Percentiles rank a stretch among this genome's conserved stretches.
Conservation (phyloP, 2,888 invertebrate genomes). For the Chironomus tentans region DNA sequence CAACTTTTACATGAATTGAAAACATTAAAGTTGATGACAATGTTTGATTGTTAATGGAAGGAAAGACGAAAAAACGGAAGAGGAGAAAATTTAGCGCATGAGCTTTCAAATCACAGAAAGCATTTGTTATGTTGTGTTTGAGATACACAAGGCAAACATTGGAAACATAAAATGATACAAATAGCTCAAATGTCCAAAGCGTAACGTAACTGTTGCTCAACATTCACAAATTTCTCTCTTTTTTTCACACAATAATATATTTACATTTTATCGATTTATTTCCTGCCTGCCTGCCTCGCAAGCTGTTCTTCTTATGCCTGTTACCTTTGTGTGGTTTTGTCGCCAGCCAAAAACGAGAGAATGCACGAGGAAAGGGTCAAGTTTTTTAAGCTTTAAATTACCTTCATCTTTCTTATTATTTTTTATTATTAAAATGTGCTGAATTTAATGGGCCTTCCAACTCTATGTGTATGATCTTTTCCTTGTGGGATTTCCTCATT, state of each 20-base stretch:
- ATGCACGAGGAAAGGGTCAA: neutral
- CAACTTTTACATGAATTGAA: too few relatives aligned
- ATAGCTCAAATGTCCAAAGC: neutral
- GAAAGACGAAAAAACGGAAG: too few relatives aligned
- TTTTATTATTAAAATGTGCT: neutral
- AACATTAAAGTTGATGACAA: too few relatives aligned
- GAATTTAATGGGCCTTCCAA: neutral
- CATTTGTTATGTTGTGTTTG: too few relatives aligned
- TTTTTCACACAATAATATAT: neutral
- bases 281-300: neutral
- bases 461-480: too few relatives aligned
- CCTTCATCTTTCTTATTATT: neutral
- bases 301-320: neutral
- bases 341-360: neutral
- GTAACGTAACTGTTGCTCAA: slow-evolving; percentile 7
- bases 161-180: neutral
- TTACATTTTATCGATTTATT: slow-evolving; percentile 7
- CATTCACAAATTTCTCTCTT: neutral
- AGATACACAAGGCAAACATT: neutral
- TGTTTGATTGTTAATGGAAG: too few relatives aligned
- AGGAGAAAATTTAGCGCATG: neutral
- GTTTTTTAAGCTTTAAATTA: neutral
- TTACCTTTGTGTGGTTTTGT: neutral
- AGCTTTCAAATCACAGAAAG: neutral
- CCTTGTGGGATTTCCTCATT: neutral